Evolutionary conservation across 2,888 invertebrate genomes (phyloP), one percentile per base, ranked within the genome.

Genomic region (Anagyrus pseudococci): DNA sequence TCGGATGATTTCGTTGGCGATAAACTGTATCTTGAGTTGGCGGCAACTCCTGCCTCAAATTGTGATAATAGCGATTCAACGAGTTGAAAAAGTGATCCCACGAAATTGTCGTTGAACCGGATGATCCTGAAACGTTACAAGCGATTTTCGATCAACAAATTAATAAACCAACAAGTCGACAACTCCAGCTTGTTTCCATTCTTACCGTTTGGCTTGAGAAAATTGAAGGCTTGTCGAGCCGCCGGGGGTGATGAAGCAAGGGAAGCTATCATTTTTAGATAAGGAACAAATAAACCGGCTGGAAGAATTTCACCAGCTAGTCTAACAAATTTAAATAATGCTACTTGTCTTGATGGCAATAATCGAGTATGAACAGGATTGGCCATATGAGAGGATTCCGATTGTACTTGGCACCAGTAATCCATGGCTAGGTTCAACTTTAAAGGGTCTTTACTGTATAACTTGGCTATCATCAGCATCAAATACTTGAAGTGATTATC

Each of bases 81-180:
- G 95, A 93, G 33, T 84, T 84, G 75, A 94, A 93, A 75, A 94
- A 92, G 75, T 94, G 93, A 74, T 94, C 92, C 91, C 93, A 92
- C 0, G 91, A 91, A 17, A 94, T 84, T 46, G 84, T 83, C 62
- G 83, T 82, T 26, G 82, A 83, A 17, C 84, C 82, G 0, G 84
- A 73, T 10, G 78, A 72, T 29, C 77, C 77, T 77, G 52, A 19
- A 68, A 68, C n/a, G n/a, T 49, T 26, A 48, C 43, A 26, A 48
- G 19, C 43, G 25, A 8, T 46, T 48, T 46, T 55, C 43, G 41
- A 13, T 43, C 15, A 47, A 17, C 23, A 33, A 26, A 33, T 54
- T 13, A 55, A 26, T 41, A 40, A 20, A 4, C 7, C 37, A 2
- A 41, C 13, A 20, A 33, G 19, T n/a, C n/a, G n/a, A n/a, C n/a